Base-by-base conservation (phyloP, 2,113 vertebrate genomes). In the Psilopsiagon aurifrons region DNA sequence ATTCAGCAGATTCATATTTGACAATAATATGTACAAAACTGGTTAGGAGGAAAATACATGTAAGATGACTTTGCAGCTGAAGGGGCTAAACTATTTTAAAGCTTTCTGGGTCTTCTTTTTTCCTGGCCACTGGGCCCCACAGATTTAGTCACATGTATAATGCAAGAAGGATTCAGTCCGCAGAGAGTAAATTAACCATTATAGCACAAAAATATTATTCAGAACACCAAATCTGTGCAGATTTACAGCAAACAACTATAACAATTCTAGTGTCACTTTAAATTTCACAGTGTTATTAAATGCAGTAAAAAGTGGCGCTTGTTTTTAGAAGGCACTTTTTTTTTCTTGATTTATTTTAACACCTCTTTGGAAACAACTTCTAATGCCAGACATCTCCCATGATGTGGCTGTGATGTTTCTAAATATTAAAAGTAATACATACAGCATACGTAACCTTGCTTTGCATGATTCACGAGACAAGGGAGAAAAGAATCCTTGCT, bases 1-100 rank as follows among this genome's bases (percentile, higher is more conserved):
- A 67, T 49, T 94, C 44, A 89, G 86, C 95, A 96, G 83, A 76
- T 87, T 94, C 67, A 43, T n/a, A 77, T 79, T 87, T 92, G 81
- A 93, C 91, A 85, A 67, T 27, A 84, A 69, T 5, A 87, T 76
- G 69, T 15, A 77, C 91, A 94, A 74, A 95, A 73, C 22, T 70
- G 69, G 77, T 66, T 90, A 94, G 86, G 57, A 62, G 16, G 41
- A 75, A 92, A 91, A 47, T 83, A 83, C 43, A 17, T 69, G 28
- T 31, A 39, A 73, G 55, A 47, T 86, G 77, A 82, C 86, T 86
- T 81, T 7, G 80, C 76, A 92, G 44, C 57, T 91, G 31, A 88
- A 93, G 49, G 49, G 57, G 63, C 86, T 85, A 13, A 93, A 93
- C 24, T 79, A 41, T 88, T 82, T 95, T 84, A 95, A 89, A 94